Evolutionary conservation across 2,797 vertebrate species (phyloP), one percentile per base, ranked within the genome.

Genomic region (Prunella strophiata): DNA sequence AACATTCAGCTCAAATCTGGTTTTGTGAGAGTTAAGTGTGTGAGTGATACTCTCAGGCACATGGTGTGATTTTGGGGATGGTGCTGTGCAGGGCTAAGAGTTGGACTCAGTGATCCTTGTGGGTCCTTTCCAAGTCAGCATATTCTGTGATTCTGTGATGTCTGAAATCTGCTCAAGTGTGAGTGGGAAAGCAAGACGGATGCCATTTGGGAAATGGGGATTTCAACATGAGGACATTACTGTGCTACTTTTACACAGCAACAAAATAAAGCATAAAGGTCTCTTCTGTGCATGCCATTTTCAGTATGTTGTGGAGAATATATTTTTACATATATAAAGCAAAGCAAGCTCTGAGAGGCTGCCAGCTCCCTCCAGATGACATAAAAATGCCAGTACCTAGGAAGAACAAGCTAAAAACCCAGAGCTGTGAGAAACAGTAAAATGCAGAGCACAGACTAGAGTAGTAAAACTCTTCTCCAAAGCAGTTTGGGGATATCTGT

Each of bases 121-220:
- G 74, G 36, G 58, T 78, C 74, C 58, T 23, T 71, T 63, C 84
- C 74, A 87, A 50, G 43, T 78, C 18, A 1, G 43, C 66, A 57
- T 55, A 16, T 27, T 87, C 74, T 63, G 42, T 48, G 84, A 63
- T 63, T 55, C 84, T 78, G 65, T 85, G 54, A 47, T 65, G 65
- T 57, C 68, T 94, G 87, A 80, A 92, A 92, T 78, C 58, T 9
- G 3, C 65, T 83, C 76, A 88, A 89, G 54, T 50, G 65, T 82
- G 82, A 89, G 68, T 66, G 62, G 47, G 66, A 93, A 95, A 93
- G 54, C 75, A 86, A 88, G 83, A 83, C 23, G 7, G 85, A 55
- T 88, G 70, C 43, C 65, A 72, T 81, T 94, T 91, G 82, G 89
- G 59, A 95, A 72, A 40, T n/a, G 26, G 13, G 71, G 73, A 68